phyloP scores from a whole-genome alignment of 1,140 invertebrate species.

The Pseudomyrmex sp. region DNA sequence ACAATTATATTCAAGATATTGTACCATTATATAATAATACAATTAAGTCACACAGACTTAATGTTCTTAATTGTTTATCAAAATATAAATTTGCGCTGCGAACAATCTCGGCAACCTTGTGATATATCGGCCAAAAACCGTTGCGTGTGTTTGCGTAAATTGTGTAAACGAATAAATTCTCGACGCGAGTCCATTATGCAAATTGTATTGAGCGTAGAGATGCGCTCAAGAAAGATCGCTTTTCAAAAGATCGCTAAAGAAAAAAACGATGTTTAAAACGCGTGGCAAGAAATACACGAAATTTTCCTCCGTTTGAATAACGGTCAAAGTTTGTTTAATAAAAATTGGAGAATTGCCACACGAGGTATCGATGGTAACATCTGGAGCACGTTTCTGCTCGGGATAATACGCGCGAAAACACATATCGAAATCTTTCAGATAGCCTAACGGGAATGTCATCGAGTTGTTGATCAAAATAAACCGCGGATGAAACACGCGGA shows the following conservation, averaged over 20 bases:
- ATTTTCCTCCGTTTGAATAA: constrained; percentile 34
- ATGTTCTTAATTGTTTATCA: background rate
- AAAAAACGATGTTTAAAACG: constrained; percentile 32
- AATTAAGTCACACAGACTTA: too few relatives aligned
- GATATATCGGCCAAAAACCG: constrained; percentile 37
- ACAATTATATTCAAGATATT: background rate
- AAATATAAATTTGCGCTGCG: constrained; percentile 25
- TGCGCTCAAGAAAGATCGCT: constrained; percentile 18
- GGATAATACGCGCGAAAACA: constrained; percentile 2
- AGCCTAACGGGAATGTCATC: background rate
- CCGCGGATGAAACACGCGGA: background rate
- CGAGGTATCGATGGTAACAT: constrained; percentile 7
- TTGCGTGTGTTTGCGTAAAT: constrained; percentile 24
- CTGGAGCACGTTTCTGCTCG: background rate
- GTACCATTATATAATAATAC: too few relatives aligned
- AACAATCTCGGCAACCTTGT: background rate
- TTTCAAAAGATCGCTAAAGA: constrained; percentile 29
- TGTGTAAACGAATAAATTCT: constrained; percentile 49
- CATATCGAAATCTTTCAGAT: background rate
- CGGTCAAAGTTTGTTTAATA: constrained; percentile 52
- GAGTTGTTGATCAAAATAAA: constrained; percentile 21
- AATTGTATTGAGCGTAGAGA: constrained; percentile 43
- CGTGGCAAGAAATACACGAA: constrained; percentile 45
- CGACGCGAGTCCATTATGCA: constrained; percentile 50
- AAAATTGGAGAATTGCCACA: constrained; percentile 29